Base-by-base conservation (phyloP, 2,113 vertebrate species). In the Lophura nycthemera region DNA sequence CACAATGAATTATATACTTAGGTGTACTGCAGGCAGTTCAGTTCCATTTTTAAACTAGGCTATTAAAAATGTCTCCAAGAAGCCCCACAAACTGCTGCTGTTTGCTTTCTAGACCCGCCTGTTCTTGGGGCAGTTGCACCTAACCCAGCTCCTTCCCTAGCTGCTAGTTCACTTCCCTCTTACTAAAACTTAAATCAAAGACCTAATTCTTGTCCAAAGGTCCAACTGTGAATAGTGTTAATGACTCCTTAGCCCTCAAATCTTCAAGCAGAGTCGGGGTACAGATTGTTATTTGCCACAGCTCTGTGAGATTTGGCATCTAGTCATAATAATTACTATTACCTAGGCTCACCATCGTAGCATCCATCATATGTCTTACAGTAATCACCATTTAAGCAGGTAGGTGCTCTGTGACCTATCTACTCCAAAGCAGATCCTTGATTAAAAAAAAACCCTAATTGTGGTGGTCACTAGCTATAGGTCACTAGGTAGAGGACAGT, bases 311-410 rank as follows among this genome's bases (percentile, higher is more conserved):
- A n/a, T 71, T 54, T 81, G 50, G 8, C 9, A 29, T 32, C 13
- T 60, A 38, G 2, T 71, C 30, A 19, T 12, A 7, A 8, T 29
- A 36, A 74, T 6, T 80, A 64, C 43, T 30, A 10, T 10, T 5
- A 61, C 18, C 63, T 2, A 20, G 22, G 19, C 11, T 77, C 10
- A 22, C 13, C 1, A 1, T 34, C 2, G 0, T 0, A 0, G 22
- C 25, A 25, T 22, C n/a, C 5, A n/a, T 67, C 11, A 3, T 30
- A 30, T 9, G 21, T 66, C 30, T 54, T 59, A 78, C 24, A 10
- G 17, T 25, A 32, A 36, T 47, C 6, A 17, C 10, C 3, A 15
- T 74, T 59, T 81, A 24, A 65, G 32, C 40, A 74, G 16, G 50
- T 29, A 61, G 40, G 32, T 25, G 24, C 4, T 59, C 30, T n/a